Percentiles rank a stretch among this genome's conserved stretches.
Evolutionary conservation across 2,888 invertebrate genomes (phyloP).

Genomic region (Archaeoteleia sp.): DNA sequence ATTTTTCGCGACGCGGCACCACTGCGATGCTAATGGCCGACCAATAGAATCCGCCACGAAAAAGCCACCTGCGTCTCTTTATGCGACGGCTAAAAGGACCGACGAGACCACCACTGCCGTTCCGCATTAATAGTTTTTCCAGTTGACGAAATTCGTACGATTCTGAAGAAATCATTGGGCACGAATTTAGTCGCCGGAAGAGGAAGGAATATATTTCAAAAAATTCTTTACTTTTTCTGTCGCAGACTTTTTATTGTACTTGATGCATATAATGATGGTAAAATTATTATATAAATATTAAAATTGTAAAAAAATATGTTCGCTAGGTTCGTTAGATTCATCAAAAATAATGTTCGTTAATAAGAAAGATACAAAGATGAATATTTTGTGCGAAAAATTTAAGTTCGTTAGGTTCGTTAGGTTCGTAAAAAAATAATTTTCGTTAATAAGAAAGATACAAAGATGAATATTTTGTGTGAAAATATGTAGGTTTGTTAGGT

Average conservation of each 20-base stretch:
- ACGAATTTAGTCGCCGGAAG: conserved; percentile 1
- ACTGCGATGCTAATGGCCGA: conserved; percentile 48
- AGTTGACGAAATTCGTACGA: conserved; percentile 31
- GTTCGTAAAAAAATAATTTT: no score
- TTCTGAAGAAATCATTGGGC: conserved; percentile 7
- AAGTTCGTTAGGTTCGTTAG: no score
- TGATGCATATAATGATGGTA: no score
- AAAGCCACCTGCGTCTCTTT: conserved; percentile 47
- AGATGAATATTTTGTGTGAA: no score
- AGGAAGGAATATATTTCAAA: conserved; percentile 29
- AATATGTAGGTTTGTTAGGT: no score
- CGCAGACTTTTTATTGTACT: conserved; percentile 22
- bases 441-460: no score
- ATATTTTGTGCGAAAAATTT: no score
- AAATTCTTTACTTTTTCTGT: conserved; percentile 12
- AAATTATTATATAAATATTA: no score
- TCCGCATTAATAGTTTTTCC: conserved; percentile 41
- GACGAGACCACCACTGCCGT: conserved; percentile 10
- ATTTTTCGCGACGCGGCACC: conserved; percentile 44
- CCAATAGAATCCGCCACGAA: conserved; percentile 43
- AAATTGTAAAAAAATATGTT: not conserved
- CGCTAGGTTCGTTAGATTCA: no score
- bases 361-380: no score
- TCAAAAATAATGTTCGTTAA: no score
- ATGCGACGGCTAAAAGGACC: conserved; percentile 22